Evolutionary conservation across 2,113 vertebrate species (phyloP).

Genomic region (Scopus umbretta): DNA sequence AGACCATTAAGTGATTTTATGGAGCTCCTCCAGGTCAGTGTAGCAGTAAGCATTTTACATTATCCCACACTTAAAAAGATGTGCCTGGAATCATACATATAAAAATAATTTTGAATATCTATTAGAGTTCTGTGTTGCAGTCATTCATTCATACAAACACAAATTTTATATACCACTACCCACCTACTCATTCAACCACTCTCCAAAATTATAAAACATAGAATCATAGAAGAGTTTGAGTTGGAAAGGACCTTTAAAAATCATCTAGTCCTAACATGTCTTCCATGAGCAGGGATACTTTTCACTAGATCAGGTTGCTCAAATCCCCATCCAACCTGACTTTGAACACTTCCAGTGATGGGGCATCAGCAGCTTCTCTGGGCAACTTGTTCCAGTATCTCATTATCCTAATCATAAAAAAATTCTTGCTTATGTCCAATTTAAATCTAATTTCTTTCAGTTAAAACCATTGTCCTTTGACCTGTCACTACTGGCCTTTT

Average conservation of each 20-base stretch:
- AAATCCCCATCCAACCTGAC: not conserved
- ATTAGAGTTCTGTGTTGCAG: not conserved
- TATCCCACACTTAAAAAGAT: not conserved
- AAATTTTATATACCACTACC: not conserved
- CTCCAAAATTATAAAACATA: not conserved
- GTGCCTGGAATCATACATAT: not conserved
- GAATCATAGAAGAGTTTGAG: rapidly evolving
- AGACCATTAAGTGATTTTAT: slow-evolving; percentile 51
- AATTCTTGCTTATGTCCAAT: not conserved
- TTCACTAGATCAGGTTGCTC: not conserved
- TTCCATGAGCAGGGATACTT: not conserved
- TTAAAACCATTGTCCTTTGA: not conserved
- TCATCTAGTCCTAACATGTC: not conserved
- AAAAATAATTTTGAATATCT: not conserved
- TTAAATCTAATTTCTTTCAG: not conserved
- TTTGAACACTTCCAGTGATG: not conserved
- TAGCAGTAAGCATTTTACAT: not conserved
- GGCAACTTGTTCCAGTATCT: not conserved
- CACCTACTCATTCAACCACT: not conserved
- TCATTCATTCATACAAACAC: not conserved
- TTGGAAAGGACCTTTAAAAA: not conserved
- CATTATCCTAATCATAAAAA: not conserved
- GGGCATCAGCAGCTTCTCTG: not conserved
- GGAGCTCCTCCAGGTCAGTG: not conserved
- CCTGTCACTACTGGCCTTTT: not conserved